A percentile compares a stretch with the other conserved stretches of the same genome.
These are phyloP conservation scores for Nesidiocoris tenuis DNA, from an alignment of 2,888 invertebrate species.

Conservation along the genomic window DNA sequence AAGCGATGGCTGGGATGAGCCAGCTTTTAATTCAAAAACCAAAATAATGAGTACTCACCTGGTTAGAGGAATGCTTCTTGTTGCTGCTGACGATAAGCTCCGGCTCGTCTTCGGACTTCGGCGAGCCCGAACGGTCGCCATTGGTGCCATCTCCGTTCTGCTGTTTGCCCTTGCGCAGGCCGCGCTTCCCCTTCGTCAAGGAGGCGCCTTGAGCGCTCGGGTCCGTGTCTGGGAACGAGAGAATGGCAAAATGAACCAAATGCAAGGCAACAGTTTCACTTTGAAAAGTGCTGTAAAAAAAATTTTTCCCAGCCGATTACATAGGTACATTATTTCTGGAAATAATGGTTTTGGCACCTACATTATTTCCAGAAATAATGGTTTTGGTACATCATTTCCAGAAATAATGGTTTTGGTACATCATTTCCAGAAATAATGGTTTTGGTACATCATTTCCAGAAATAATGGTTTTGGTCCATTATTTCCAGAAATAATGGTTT, in stretches of 20 bases:
- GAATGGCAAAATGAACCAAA: background rate
- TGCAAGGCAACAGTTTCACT: background rate
- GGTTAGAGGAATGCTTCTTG: conserved; percentile 20
- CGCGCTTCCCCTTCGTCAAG: conserved; percentile 78
- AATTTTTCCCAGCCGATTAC: no score
- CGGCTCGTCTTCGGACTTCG: conserved; percentile 55
- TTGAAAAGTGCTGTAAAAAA: conserved; percentile 7
- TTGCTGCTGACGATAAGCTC: conserved; percentile 59
- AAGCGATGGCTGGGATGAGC: background rate
- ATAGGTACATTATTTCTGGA: no score
- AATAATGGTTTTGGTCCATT: no score
- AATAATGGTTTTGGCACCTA: no score
- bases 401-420: no score
- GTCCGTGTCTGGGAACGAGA: conserved; percentile 57
- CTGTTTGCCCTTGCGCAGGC: conserved; percentile 72
- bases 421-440: background rate
- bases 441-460: no score
- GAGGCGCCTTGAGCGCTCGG: conserved; percentile 79
- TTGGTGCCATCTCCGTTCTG: conserved; percentile 58
- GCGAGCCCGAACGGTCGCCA: conserved; percentile 57
- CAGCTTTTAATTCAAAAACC: background rate
- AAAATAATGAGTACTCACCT: background rate
- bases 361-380: no score
- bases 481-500: no score
- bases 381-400: no score